Evolutionary conservation across 1,140 invertebrate genomes (phyloP).

Genomic region (Chrysomallon squamiferum): DNA sequence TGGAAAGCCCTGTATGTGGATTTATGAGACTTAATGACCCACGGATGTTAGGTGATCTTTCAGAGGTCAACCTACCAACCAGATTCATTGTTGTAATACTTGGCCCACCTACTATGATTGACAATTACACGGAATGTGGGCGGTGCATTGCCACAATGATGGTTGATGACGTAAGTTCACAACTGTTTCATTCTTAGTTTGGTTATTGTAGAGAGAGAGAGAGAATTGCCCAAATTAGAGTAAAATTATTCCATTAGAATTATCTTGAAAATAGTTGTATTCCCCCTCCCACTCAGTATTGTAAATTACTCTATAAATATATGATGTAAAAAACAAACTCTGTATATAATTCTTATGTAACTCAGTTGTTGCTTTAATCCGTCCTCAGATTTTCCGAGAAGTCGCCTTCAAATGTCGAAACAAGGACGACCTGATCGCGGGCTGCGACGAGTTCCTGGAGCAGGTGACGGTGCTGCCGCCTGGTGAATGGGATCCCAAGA

Average conservation of each 20-base stretch:
- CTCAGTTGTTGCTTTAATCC: too few species aligned
- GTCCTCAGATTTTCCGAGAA: constrained; percentile 79
- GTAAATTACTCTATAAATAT: too few species aligned
- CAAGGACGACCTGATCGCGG: constrained; percentile 84
- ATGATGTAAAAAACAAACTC: too few species aligned
- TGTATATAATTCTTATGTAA: too few species aligned
- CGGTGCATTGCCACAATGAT: constrained; percentile 94
- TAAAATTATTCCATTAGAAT: too few species aligned
- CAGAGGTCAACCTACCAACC: constrained; percentile 92
- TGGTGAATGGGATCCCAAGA: constrained; percentile 74
- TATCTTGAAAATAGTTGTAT: too few species aligned
- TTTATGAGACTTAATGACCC: constrained; percentile 92
- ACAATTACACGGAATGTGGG: constrained; percentile 81
- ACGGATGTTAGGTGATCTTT: constrained; percentile 90
- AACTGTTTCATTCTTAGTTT: too few species aligned
- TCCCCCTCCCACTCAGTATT: too few species aligned
- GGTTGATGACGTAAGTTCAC: constrained; percentile 78
- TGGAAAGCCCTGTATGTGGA: constrained; percentile 83
- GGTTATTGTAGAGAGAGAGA: too few species aligned
- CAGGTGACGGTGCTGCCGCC: constrained; percentile 94
- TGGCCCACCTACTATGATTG: constrained; percentile 80
- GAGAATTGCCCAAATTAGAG: too few species aligned
- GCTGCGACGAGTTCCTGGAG: constrained; percentile 94
- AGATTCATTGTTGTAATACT: constrained; percentile 84
- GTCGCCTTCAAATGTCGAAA: constrained; percentile 87